These are phyloP conservation scores for Climacteris rufus DNA, from an alignment of 2,113 vertebrate species.

Conservation along the genomic window DNA sequence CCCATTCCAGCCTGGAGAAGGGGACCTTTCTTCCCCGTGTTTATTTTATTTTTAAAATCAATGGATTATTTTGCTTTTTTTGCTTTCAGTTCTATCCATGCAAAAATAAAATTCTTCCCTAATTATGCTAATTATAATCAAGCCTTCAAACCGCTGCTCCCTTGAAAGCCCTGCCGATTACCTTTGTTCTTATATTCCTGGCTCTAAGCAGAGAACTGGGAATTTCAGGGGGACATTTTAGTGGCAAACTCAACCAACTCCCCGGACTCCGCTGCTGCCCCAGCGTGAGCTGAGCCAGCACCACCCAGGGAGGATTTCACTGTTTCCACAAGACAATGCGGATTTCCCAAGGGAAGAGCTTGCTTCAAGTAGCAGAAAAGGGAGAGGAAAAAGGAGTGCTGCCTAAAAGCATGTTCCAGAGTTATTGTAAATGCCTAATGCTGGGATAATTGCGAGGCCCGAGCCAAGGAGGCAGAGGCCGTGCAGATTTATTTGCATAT, in stretches of 20 bases:
- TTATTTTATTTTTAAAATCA: constrained; percentile 59
- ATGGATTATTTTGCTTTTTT: constrained; percentile 39
- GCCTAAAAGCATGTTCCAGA: background rate
- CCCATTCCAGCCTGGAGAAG: constrained; percentile 10
- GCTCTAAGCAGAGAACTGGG: background rate
- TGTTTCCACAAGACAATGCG: background rate
- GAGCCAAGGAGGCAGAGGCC: background rate
- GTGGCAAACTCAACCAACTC: background rate
- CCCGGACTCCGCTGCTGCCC: background rate
- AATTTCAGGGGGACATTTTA: background rate
- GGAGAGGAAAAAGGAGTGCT: background rate
- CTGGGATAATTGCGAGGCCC: background rate
- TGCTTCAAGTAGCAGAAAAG: constrained; percentile 8
- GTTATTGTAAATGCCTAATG: constrained; percentile 7
- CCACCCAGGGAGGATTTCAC: constrained; percentile 33
- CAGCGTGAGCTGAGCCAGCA: background rate
- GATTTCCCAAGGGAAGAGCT: constrained; percentile 6
- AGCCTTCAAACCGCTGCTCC: background rate
- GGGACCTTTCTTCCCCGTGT: constrained; percentile 44
- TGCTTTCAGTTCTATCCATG: background rate
- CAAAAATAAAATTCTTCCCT: constrained; percentile 47
- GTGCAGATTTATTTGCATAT: constrained; percentile 17
- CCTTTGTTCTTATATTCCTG: constrained; percentile 36
- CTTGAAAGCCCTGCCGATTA: constrained; percentile 19
- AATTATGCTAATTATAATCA: constrained; percentile 49